These are phyloP conservation scores for Malacoraja senta DNA, from an alignment of 2,797 vertebrate genomes.

Conservation along the genomic window DNA sequence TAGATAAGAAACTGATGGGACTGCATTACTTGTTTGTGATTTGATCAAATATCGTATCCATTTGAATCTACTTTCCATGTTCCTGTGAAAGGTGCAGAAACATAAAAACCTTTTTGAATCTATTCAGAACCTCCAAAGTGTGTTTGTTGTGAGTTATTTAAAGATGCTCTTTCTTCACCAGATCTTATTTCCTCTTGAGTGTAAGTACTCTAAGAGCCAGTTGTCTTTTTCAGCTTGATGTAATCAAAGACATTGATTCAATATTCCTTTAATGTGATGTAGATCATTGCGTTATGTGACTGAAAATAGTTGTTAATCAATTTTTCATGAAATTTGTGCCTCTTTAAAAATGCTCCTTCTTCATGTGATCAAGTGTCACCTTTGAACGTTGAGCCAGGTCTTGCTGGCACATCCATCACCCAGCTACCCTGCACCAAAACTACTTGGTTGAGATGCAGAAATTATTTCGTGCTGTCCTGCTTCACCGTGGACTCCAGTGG, in stretches of 20 bases:
- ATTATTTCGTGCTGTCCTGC: too few species aligned
- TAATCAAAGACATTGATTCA: neutral
- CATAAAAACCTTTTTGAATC: neutral
- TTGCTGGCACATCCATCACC: too few species aligned
- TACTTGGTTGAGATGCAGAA: too few species aligned
- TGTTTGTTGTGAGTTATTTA: neutral
- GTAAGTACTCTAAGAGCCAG: neutral
- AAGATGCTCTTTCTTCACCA: neutral
- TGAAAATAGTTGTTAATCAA: neutral
- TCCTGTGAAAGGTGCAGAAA: neutral
- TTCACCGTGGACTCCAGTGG: too few species aligned
- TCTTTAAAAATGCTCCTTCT: neutral
- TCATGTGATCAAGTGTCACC: neutral
- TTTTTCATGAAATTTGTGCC: neutral
- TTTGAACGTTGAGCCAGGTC: neutral
- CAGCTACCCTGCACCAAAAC: too few species aligned
- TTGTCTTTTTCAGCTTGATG: neutral
- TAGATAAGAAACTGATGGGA: neutral
- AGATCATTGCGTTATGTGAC: neutral
- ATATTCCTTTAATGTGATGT: neutral
- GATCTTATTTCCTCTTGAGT: neutral
- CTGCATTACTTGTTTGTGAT: neutral
- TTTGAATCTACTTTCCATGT: neutral
- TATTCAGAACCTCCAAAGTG: neutral
- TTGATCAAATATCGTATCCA: neutral